A percentile compares a stretch with the other conserved stretches of the same genome.
These are phyloP conservation scores for Bombus terrestris DNA, from an alignment of 1,140 invertebrate genomes.

Conservation along the genomic window DNA sequence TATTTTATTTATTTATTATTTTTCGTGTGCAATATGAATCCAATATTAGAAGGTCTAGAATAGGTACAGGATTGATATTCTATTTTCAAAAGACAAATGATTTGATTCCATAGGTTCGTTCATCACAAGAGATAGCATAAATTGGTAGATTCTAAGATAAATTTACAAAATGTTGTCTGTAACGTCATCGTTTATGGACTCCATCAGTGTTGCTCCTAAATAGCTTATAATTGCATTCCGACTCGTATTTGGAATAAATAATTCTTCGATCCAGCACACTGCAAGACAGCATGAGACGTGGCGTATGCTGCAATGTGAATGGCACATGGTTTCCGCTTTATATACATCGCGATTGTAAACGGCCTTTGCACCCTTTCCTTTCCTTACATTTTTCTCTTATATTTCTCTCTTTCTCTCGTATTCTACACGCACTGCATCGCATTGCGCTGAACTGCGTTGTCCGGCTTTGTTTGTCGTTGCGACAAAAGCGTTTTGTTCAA, in stretches of 20 bases:
- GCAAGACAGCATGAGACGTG: conserved; percentile 31
- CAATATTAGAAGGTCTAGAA: too few species aligned
- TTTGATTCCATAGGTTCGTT: too few species aligned
- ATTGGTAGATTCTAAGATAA: too few species aligned
- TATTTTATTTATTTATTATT: neutral
- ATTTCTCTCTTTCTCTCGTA: conserved; percentile 7
- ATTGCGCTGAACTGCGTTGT: conserved; percentile 46
- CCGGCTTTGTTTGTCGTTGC: conserved; percentile 72
- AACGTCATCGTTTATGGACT: too few species aligned
- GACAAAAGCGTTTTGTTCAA: conserved; percentile 79
- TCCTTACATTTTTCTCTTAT: conserved; percentile 8
- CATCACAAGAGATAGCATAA: too few species aligned
- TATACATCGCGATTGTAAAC: conserved; percentile 75
- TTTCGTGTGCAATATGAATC: too few species aligned
- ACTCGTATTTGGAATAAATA: neutral
- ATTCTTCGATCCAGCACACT: neutral
- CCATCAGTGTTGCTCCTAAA: too few species aligned
- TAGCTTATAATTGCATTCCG: too few species aligned
- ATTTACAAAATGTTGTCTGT: too few species aligned
- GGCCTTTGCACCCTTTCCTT: conserved; percentile 38
- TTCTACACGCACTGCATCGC: conserved; percentile 26
- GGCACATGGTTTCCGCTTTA: conserved; percentile 75
- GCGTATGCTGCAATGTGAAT: conserved; percentile 51
- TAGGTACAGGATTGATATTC: too few species aligned
- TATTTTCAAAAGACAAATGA: too few species aligned